Evolutionary conservation across 1,140 invertebrate genomes (phyloP), one percentile per base, ranked within the genome.

Genomic region (Pissodes strobi): DNA sequence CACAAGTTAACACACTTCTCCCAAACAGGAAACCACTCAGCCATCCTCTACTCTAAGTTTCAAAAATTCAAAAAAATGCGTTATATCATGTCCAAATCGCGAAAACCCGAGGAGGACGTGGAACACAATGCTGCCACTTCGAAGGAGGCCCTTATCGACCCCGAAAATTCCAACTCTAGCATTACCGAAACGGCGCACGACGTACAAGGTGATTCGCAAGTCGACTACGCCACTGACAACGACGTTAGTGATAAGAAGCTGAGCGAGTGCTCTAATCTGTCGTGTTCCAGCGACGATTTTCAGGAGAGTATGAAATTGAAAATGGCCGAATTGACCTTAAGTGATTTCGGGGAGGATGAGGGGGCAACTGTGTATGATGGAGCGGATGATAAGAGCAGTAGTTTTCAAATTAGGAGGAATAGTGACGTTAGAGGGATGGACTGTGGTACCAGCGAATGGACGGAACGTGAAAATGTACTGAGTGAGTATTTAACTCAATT

Each of bases 151-250:
- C 79, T 63, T 75, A 73, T 56, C 83, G 86, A 72, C 19, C 51
- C 18, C 6, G 30, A 38, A 19, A 83, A 82, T 72, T 83, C 81
- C 53, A 83, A 82, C 77, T 83, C 82, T 64, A 84, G 82, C 74
- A 82, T 80, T 68, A 83, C 82, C 72, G 82, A 81, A 65, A 82
- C 84, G 63, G 79, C 78, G 69, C n/a, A n/a, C n/a, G n/a, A n/a
- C n/a, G n/a, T n/a, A n/a, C 76, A 77, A 2, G 65, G 45, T 18
- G 38, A 37, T 55, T 69, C 65, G 15, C 46, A 22, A 18, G 21
- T 3, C 2, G 53, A 57, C 58, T 69, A 71, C 57, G 61, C 58
- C 6, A 72, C 72, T 18, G 73, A 74, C 64, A 72, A 73, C 38
- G 74, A 74, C 19, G 17, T 65, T 19, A 74, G 71, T 60, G 74